These are phyloP conservation scores for Pammene aurita DNA, from an alignment of 2,888 invertebrate genomes.

Conservation along the genomic window DNA sequence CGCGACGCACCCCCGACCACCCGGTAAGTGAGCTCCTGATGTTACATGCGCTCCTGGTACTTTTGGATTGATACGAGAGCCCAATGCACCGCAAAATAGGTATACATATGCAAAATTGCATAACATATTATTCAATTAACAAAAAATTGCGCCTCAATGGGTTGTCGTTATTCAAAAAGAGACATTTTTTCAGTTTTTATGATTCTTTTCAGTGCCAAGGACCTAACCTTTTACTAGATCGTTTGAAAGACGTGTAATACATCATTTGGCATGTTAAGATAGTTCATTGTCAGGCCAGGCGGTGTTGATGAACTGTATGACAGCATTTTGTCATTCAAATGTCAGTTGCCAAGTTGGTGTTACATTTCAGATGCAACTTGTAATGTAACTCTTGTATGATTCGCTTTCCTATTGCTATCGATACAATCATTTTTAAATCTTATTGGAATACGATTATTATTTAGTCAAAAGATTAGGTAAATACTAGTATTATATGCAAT, in stretches of 20 bases:
- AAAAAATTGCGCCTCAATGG: no score
- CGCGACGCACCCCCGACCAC: slow-evolving; percentile 76
- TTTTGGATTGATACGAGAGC: background rate
- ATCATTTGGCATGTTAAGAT: slow-evolving; percentile 9
- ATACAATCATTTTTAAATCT: background rate
- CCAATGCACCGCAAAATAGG: background rate
- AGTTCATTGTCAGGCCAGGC: slow-evolving; percentile 6
- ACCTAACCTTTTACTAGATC: slow-evolving; percentile 1
- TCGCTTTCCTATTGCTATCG: background rate
- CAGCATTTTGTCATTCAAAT: slow-evolving; percentile 2
- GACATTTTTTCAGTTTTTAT: background rate
- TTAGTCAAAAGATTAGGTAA: no score
- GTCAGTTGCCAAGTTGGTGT: background rate
- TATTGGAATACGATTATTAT: background rate
- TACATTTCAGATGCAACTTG: background rate
- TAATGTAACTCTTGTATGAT: background rate
- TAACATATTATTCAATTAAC: no score
- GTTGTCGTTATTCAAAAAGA: no score
- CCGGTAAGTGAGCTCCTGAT: slow-evolving; percentile 59
- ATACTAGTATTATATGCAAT: no score
- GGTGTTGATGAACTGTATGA: background rate
- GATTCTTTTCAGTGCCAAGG: background rate
- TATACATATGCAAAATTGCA: no score
- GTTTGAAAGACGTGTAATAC: slow-evolving; percentile 8
- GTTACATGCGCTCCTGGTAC: slow-evolving; percentile 7